A percentile compares a stretch with the other conserved stretches of the same genome.
Conservation (phyloP, 1,140 invertebrate species). For the Acyrthosiphon pisum region DNA sequence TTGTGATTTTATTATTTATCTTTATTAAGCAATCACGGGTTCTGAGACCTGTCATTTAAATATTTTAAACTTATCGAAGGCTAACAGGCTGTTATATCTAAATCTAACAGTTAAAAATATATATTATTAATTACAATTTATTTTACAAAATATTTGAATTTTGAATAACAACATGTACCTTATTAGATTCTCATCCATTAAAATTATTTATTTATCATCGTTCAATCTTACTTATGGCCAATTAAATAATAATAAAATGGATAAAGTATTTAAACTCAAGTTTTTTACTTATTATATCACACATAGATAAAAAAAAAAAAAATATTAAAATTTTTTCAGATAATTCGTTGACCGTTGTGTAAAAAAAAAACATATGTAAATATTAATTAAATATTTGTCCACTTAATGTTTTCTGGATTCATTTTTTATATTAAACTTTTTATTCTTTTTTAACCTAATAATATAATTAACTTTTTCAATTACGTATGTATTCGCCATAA, state of each 20-base stretch:
- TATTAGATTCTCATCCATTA: too few species aligned
- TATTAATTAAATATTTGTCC: not conserved
- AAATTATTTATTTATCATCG: too few species aligned
- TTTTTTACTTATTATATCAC: not conserved
- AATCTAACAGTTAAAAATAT: not conserved
- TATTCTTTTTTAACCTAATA: not conserved
- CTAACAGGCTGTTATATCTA: not conserved
- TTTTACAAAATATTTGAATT: not conserved
- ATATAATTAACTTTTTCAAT: slow-evolving; percentile 26
- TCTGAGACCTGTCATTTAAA: not conserved
- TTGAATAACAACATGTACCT: not conserved
- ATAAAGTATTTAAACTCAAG: not conserved
- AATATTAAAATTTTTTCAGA: not conserved
- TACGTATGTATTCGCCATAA: not conserved
- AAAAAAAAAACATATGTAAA: not conserved
- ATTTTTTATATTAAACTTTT: not conserved
- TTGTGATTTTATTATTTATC: not conserved
- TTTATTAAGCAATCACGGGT: not conserved
- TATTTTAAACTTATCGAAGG: not conserved
- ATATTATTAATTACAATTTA: not conserved
- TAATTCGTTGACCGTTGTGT: not conserved
- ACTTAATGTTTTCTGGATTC: not conserved
- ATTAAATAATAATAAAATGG: not conserved
- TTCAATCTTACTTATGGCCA: not conserved
- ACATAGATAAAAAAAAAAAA: not conserved